A percentile compares a stretch with the other conserved stretches of the same genome.
Conservation (phyloP, 2,888 invertebrate species). For the Luperina testacea region DNA sequence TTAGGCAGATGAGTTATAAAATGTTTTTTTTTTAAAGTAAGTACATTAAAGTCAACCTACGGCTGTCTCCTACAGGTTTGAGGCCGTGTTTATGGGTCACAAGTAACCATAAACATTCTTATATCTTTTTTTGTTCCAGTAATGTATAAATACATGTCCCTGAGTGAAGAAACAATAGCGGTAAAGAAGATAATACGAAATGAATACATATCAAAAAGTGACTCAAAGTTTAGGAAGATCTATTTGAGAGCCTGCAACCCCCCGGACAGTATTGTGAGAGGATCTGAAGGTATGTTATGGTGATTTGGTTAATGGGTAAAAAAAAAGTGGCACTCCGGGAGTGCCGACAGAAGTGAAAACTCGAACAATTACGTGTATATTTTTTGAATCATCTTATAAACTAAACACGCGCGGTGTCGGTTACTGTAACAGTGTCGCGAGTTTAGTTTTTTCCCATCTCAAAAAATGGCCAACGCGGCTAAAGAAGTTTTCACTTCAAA, state of each 20-base stretch:
- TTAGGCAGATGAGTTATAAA: not conserved
- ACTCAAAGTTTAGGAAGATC: conserved; percentile 91
- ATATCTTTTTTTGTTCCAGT: conserved; percentile 83
- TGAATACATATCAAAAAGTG: conserved; percentile 89
- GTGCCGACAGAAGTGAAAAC: too few species aligned
- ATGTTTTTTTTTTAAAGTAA: too few species aligned
- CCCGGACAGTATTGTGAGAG: conserved; percentile 92
- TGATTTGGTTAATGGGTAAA: not conserved
- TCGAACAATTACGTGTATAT: too few species aligned
- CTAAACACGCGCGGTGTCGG: too few species aligned
- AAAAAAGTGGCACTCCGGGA: too few species aligned
- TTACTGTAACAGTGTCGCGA: too few species aligned
- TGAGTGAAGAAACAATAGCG: conserved; percentile 86
- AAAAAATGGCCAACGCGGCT: too few species aligned
- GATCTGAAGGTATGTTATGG: conserved; percentile 93
- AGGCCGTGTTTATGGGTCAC: not conserved
- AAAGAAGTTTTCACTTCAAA: too few species aligned
- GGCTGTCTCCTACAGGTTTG: not conserved
- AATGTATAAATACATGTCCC: conserved; percentile 95
- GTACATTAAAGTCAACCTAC: not conserved
- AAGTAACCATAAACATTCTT: conserved; percentile 1
- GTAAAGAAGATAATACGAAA: conserved; percentile 83
- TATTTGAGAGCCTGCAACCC: conserved; percentile 93
- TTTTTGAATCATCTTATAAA: too few species aligned
- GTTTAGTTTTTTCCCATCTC: too few species aligned